phyloP scores from a whole-genome alignment of 2,797 vertebrate genomes.

The Lepus oiostolus region DNA sequence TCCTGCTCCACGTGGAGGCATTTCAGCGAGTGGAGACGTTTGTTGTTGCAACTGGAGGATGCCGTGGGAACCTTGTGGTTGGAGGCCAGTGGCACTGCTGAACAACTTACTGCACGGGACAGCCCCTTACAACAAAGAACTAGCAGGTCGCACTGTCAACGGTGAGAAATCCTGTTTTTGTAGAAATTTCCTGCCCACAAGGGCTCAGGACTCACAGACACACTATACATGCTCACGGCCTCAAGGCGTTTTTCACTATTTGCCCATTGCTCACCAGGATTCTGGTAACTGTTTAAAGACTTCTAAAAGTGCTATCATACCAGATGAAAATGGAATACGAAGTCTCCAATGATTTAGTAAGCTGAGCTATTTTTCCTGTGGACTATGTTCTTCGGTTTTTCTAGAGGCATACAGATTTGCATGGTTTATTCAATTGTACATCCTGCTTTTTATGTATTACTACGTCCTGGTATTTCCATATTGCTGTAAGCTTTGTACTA shows the following conservation, averaged over 20 bases:
- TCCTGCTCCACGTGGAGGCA: background rate
- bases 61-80: background rate
- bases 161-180: background rate
- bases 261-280: background rate
- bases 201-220: background rate
- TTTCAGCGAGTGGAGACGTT: background rate
- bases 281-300: background rate
- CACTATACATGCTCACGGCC: too few relatives aligned
- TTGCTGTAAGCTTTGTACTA: background rate
- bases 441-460: background rate
- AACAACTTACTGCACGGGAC: background rate
- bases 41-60: background rate
- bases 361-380: background rate
- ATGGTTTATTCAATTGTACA: background rate
- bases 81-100: background rate
- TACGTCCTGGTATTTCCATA: background rate
- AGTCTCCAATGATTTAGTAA: slow-evolving; percentile 4
- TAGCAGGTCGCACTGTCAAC: background rate
- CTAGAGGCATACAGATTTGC: background rate
- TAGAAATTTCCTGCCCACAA: background rate
- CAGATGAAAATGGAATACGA: background rate
- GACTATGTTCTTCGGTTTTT: slow-evolving; percentile 16
- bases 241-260: background rate
- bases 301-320: background rate
- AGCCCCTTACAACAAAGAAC: background rate